A percentile compares a stretch with the other conserved stretches of the same genome.
These are phyloP conservation scores for Drosophila nebulosa DNA, from an alignment of 1,140 invertebrate species.

Conservation along the genomic window DNA sequence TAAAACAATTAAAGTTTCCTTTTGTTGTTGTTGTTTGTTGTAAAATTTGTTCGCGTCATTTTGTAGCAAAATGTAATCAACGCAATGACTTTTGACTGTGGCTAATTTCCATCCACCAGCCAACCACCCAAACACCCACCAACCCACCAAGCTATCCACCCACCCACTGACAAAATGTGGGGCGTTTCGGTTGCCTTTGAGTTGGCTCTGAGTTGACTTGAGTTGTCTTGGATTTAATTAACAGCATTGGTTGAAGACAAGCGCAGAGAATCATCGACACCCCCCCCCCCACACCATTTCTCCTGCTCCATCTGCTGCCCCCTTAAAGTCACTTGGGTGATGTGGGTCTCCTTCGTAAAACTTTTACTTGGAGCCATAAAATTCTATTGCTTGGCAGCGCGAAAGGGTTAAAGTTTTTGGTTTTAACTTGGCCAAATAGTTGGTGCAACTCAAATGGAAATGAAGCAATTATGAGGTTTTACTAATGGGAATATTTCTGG, in stretches of 20 bases:
- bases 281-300: neutral
- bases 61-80: conserved; percentile 70
- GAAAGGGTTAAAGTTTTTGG: conserved; percentile 6
- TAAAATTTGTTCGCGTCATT: conserved; percentile 71
- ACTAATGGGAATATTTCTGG: conserved; percentile 67
- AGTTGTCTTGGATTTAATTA: conserved; percentile 78
- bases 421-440: conserved; percentile 59
- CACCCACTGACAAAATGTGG: neutral
- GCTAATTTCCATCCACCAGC: conserved; percentile 56
- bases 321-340: conserved; percentile 14
- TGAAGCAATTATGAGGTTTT: conserved; percentile 78
- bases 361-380: conserved; percentile 18
- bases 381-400: conserved; percentile 12
- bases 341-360: conserved; percentile 27
- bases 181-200: neutral
- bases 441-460: conserved; percentile 35
- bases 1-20: conserved; percentile 72
- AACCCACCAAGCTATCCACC: neutral
- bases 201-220: conserved; percentile 38
- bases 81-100: conserved; percentile 78
- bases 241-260: conserved; percentile 59
- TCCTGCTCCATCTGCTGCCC: too few species aligned
- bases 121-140: neutral
- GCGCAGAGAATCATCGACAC: conserved; percentile 50
- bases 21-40: conserved; percentile 10